Conservation (phyloP, 2,888 invertebrate species). For the Ephialtes manifestator region DNA sequence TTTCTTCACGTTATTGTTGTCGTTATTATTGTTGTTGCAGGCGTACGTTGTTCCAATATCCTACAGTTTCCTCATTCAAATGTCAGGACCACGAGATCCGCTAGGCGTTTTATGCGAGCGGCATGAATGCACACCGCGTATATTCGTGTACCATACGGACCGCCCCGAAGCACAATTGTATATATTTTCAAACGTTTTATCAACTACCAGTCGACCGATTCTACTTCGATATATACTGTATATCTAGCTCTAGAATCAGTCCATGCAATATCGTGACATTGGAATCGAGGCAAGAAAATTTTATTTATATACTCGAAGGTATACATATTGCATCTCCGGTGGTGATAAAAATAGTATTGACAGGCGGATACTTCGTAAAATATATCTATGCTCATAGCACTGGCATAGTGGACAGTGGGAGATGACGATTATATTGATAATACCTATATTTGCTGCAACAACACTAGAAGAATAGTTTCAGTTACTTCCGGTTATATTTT, state of each 20-base stretch:
- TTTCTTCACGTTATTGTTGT: not conserved
- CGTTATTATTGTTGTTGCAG: slow-evolving; percentile 17
- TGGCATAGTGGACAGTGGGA: not conserved
- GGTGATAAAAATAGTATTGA: slow-evolving; percentile 7
- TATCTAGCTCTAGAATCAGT: not conserved
- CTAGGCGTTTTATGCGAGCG: slow-evolving; percentile 35
- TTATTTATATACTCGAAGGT: slow-evolving; percentile 4
- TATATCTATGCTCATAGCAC: not conserved
- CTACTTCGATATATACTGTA: slow-evolving; percentile 4
- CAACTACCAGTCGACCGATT: slow-evolving; percentile 10
- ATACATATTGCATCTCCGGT: not conserved
- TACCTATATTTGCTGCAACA: not conserved
- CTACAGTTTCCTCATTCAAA: slow-evolving; percentile 77
- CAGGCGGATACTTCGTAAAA: not conserved
- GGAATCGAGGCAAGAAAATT: not conserved
- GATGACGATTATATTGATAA: not conserved
- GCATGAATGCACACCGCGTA: slow-evolving; percentile 15
- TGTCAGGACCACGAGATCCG: slow-evolving; percentile 66
- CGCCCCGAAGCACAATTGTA: slow-evolving; percentile 46
- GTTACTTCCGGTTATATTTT: slow-evolving; percentile 34
- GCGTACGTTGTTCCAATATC: slow-evolving; percentile 69
- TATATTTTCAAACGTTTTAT: slow-evolving; percentile 24
- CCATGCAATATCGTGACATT: slow-evolving; percentile 22
- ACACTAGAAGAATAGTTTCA: slow-evolving; percentile 4
- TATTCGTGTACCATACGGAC: not conserved